phyloP scores from a whole-genome alignment of 2,797 vertebrate genomes.

The Antennarius maculatus region DNA sequence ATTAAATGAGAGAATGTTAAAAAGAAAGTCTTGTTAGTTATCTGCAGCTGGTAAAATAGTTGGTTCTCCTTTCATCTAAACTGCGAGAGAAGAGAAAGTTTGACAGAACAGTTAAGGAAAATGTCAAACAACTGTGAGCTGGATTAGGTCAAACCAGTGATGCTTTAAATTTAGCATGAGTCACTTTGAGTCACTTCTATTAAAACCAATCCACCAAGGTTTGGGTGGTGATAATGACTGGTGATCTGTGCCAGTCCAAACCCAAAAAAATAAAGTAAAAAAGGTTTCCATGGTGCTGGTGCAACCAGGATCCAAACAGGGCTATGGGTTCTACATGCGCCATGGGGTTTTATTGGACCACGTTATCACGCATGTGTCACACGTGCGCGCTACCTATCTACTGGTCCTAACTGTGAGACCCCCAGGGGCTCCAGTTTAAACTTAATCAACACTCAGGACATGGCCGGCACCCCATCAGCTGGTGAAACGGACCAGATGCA shows the following conservation, averaged over 20 bases:
- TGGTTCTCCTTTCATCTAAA: neutral
- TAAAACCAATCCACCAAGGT: slow-evolving; percentile 30
- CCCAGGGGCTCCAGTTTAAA: slow-evolving; percentile 20
- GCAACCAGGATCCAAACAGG: slow-evolving; percentile 53
- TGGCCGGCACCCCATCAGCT: slow-evolving; percentile 27
- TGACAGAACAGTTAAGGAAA: neutral
- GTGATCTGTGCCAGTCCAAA: slow-evolving; percentile 61
- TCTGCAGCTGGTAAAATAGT: neutral
- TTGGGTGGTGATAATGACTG: slow-evolving; percentile 52
- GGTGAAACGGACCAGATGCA: slow-evolving; percentile 22
- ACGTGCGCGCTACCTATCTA: slow-evolving; percentile 22
- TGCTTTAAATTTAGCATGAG: slow-evolving; percentile 33
- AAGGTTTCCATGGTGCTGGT: slow-evolving; percentile 60
- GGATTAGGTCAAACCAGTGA: slow-evolving; percentile 35
- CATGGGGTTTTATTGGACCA: slow-evolving; percentile 13
- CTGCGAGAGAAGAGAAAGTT: neutral
- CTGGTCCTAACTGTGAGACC: slow-evolving; percentile 46
- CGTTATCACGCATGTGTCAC: slow-evolving; percentile 51
- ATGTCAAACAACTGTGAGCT: slow-evolving; percentile 35
- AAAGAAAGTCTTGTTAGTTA: neutral
- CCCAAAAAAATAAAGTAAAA: slow-evolving; percentile 19
- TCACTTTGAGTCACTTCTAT: slow-evolving; percentile 24
- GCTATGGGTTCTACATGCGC: neutral
- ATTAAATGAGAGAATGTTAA: neutral
- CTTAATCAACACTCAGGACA: slow-evolving; percentile 49